Conservation (phyloP, 2,797 vertebrate species). For the Schizothorax lantsangensis region DNA sequence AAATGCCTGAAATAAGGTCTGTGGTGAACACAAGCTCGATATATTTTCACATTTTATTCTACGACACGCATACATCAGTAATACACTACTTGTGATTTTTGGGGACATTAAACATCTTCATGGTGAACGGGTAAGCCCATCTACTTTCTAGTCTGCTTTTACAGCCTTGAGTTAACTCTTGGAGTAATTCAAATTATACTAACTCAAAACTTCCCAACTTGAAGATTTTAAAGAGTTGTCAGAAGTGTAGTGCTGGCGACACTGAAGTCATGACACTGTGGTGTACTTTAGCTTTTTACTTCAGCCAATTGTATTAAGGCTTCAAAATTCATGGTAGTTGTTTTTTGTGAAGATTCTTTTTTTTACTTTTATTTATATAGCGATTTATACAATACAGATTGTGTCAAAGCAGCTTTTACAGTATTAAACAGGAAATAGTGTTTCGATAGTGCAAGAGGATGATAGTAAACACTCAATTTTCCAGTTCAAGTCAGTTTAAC, state of each 20-base stretch:
- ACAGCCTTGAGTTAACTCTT: background rate
- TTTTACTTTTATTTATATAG: too few relatives aligned
- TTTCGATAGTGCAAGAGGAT: too few relatives aligned
- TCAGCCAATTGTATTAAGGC: background rate
- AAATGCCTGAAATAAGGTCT: background rate
- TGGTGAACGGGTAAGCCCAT: background rate
- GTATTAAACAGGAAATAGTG: too few relatives aligned
- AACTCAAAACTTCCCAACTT: background rate
- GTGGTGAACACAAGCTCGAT: background rate
- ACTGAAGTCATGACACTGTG: background rate
- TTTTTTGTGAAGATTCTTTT: too few relatives aligned
- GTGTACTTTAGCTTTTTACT: background rate
- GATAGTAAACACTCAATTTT: too few relatives aligned
- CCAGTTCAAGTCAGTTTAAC: too few relatives aligned
- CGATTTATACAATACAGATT: too few relatives aligned
- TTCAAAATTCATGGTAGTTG: background rate
- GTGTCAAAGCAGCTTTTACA: too few relatives aligned
- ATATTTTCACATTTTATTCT: background rate
- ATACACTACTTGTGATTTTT: background rate
- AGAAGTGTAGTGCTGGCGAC: background rate
- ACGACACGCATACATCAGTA: too few relatives aligned
- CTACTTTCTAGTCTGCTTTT: background rate
- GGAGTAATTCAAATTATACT: background rate
- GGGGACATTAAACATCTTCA: background rate
- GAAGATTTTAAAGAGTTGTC: background rate